Evolutionary conservation across 2,797 vertebrate genomes (phyloP).

Genomic region (Carapus acus): DNA sequence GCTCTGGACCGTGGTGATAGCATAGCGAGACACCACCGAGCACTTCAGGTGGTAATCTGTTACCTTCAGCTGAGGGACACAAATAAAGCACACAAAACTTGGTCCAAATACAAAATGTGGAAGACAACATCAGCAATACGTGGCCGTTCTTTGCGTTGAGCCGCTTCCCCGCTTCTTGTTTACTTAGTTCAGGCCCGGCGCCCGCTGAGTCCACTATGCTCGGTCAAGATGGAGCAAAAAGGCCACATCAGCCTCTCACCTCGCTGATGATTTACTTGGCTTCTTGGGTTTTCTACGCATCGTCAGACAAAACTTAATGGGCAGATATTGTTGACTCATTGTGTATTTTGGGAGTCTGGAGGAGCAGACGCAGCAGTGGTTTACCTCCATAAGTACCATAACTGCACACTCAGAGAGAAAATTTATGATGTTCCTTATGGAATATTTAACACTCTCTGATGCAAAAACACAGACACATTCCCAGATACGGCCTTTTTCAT

Average conservation of each 20-base stretch:
- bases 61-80: constrained; percentile 81
- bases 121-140: too few relatives aligned
- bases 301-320: not conserved
- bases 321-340: too few relatives aligned
- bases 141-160: constrained; percentile 35
- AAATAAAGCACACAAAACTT: too few relatives aligned
- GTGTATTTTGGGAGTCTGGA: too few relatives aligned
- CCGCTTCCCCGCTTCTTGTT: constrained; percentile 40
- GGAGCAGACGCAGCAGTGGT: too few relatives aligned
- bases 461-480: too few relatives aligned
- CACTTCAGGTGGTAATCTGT: constrained; percentile 77
- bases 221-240: constrained; percentile 30
- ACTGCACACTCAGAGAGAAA: too few relatives aligned
- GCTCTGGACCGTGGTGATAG: constrained; percentile 74
- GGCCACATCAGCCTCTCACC: constrained; percentile 35
- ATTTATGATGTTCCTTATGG: too few relatives aligned
- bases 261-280: constrained; percentile 19
- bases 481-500: too few relatives aligned
- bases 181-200: constrained; percentile 36
- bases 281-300: not conserved
- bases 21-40: constrained; percentile 76
- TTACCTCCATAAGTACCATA: too few relatives aligned
- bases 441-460: too few relatives aligned
- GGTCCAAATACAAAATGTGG: too few relatives aligned
- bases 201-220: constrained; percentile 53